A percentile compares a stretch with the other conserved stretches of the same genome.
phyloP scores from a whole-genome alignment of 2,797 vertebrate species.

The Eleutherodactylus coqui region DNA sequence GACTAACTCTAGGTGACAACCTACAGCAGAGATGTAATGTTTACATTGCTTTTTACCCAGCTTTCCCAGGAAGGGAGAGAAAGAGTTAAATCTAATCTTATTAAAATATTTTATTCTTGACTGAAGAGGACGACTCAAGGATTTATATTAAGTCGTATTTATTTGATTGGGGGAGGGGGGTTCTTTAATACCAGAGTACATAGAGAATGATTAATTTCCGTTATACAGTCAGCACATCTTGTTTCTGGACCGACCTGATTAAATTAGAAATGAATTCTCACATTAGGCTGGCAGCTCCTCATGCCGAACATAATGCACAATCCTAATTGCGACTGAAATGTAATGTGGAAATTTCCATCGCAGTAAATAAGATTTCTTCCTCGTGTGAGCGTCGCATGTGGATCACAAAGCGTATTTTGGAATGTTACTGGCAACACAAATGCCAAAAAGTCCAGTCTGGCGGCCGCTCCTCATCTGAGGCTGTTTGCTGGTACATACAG shows the following conservation, averaged over 20 bases:
- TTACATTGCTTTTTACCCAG: too few species aligned
- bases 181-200: neutral
- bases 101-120: neutral
- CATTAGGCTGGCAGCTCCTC: conserved; percentile 8
- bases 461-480: conserved; percentile 74
- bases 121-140: neutral
- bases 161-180: neutral
- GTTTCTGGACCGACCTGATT: conserved; percentile 40
- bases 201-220: neutral
- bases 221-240: conserved; percentile 9
- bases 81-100: neutral
- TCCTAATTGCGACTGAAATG: conserved; percentile 36
- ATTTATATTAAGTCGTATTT: neutral
- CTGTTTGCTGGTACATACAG: conserved; percentile 46
- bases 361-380: conserved; percentile 73
- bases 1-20: too few species aligned
- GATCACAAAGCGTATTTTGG: conserved; percentile 75
- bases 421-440: conserved; percentile 70
- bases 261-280: conserved; percentile 19
- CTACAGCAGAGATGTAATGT: too few species aligned
- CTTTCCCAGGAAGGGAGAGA: too few species aligned
- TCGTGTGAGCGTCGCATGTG: conserved; percentile 78
- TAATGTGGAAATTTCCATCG: conserved; percentile 52
- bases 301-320: conserved; percentile 23
- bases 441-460: conserved; percentile 80